phyloP scores from a whole-genome alignment of 1,140 invertebrate species.

The Brachystomella parvula region DNA sequence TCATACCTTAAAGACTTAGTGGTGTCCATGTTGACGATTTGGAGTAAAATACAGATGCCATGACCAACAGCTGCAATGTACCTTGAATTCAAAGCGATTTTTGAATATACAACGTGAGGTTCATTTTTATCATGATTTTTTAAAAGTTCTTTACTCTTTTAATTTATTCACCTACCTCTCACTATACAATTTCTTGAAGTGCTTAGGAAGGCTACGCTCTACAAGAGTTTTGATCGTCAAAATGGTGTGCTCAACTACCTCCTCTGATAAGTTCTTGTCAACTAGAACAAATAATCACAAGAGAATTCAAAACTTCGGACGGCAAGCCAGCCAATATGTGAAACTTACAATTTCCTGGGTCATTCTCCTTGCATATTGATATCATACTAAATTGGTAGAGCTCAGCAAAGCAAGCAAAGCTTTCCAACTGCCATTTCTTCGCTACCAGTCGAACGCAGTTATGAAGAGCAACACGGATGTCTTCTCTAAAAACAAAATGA shows the following conservation, averaged over 20 bases:
- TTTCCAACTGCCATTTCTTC: background rate
- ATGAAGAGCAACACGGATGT: background rate
- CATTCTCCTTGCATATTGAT: background rate
- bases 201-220: background rate
- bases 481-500: background rate
- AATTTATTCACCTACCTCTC: too few relatives aligned
- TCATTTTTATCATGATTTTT: too few relatives aligned
- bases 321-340: background rate
- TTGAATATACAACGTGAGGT: too few relatives aligned
- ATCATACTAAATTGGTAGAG: background rate
- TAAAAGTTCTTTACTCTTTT: too few relatives aligned
- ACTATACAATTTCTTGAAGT: conserved; percentile 3
- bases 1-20: conserved; percentile 10
- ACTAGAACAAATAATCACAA: background rate
- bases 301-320: background rate
- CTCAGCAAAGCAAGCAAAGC: background rate
- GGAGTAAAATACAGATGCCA: conserved; percentile 18
- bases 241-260: background rate
- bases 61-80: conserved; percentile 18
- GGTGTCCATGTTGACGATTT: conserved; percentile 4
- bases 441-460: background rate
- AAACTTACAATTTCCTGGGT: background rate
- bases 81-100: too few relatives aligned
- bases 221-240: background rate
- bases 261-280: background rate